Percentiles rank a stretch among this genome's conserved stretches.
These are phyloP conservation scores for Arothron firmamentum DNA, from an alignment of 2,113 vertebrate genomes.

Conservation along the genomic window DNA sequence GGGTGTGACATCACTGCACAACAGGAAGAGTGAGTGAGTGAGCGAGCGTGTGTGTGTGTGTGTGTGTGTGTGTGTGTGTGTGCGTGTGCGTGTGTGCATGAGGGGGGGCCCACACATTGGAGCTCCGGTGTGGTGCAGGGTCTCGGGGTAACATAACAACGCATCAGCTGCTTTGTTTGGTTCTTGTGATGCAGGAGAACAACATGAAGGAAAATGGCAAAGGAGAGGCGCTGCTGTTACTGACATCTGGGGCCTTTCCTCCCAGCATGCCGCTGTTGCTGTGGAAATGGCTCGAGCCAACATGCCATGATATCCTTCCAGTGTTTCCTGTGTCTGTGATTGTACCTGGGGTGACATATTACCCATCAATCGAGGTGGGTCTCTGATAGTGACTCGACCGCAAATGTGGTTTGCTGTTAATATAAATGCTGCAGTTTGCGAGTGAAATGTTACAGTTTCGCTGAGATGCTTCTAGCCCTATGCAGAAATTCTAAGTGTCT, in stretches of 20 bases:
- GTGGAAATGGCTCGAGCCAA: conserved; percentile 40
- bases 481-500: conserved; percentile 48
- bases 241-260: conserved; percentile 44
- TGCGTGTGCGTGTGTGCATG: no score
- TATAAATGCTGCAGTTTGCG: conserved; percentile 43
- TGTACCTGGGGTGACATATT: conserved; percentile 17
- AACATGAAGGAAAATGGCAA: conserved; percentile 53
- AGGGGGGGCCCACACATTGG: no score
- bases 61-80: no score
- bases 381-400: conserved; percentile 28
- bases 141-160: conserved; percentile 69
- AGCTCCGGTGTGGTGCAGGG: conserved; percentile 45
- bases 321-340: conserved; percentile 59
- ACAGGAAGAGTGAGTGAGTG: conserved; percentile 52
- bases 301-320: conserved; percentile 59
- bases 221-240: conserved; percentile 48
- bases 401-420: conserved; percentile 49
- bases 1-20: conserved; percentile 72
- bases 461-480: conserved; percentile 66
- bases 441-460: conserved; percentile 48
- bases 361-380: no score
- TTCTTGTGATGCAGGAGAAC: conserved; percentile 65
- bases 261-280: conserved; percentile 34
- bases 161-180: conserved; percentile 72
- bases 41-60: no score